Evolutionary conservation across 2,113 vertebrate genomes (phyloP).

Genomic region (Megaceryle torquata): DNA sequence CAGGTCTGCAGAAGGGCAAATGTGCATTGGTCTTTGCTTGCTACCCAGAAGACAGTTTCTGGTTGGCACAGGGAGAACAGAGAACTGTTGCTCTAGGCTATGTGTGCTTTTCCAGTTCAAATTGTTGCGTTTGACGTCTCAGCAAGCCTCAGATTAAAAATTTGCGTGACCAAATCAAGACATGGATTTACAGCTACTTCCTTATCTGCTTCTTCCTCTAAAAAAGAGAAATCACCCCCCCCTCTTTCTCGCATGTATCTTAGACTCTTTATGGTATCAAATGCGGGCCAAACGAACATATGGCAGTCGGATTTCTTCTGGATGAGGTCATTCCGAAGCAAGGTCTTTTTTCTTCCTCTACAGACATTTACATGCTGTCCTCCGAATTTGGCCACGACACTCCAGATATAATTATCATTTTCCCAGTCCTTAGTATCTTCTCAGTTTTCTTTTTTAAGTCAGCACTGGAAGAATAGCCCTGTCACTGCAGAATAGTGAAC

Average conservation of each 20-base stretch:
- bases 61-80: background rate
- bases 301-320: conserved; percentile 64
- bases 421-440: conserved; percentile 16
- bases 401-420: conserved; percentile 66
- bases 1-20: background rate
- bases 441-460: conserved; percentile 48
- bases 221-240: background rate
- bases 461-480: conserved; percentile 31
- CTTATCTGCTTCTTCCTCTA: background rate
- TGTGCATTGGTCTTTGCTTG: background rate
- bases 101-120: background rate
- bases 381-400: conserved; percentile 57
- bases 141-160: conserved; percentile 15
- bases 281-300: conserved; percentile 56
- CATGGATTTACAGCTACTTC: background rate
- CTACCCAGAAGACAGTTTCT: background rate
- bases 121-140: background rate
- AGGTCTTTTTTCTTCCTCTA: conserved; percentile 23
- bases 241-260: background rate
- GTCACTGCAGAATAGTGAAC: conserved; percentile 52
- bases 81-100: background rate
- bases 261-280: conserved; percentile 14
- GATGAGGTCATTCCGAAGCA: conserved; percentile 67
- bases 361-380: conserved; percentile 55
- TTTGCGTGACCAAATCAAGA: background rate